Percentiles rank a stretch among this genome's conserved stretches.
These are phyloP conservation scores for Chaenocephalus aceratus DNA, from an alignment of 2,113 vertebrate genomes.

Conservation along the genomic window DNA sequence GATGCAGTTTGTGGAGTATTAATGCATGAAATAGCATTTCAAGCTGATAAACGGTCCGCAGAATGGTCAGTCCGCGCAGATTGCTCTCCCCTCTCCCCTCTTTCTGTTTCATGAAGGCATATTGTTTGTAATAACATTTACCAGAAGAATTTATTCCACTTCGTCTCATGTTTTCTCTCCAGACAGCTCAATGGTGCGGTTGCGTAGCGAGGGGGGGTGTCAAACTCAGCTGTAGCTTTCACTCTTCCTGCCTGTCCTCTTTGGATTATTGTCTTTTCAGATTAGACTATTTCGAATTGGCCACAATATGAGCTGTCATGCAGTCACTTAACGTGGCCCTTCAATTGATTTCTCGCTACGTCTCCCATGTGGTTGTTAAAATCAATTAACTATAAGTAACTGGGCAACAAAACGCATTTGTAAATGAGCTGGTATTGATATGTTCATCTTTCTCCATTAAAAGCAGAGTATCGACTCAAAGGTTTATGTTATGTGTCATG, in stretches of 20 bases:
- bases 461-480: constrained; percentile 59
- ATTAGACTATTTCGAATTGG: constrained; percentile 59
- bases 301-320: constrained; percentile 67
- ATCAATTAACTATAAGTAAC: constrained; percentile 79
- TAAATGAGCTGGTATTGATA: constrained; percentile 78
- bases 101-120: constrained; percentile 67
- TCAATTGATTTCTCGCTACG: constrained; percentile 75
- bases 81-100: constrained; percentile 72
- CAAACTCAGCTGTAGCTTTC: constrained; percentile 42
- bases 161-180: constrained; percentile 66
- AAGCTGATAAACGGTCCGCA: constrained; percentile 81
- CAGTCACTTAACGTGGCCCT: constrained; percentile 72
- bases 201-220: constrained; percentile 43
- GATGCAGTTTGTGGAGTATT: constrained; percentile 79
- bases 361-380: constrained; percentile 72
- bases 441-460: constrained; percentile 81
- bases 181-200: constrained; percentile 58
- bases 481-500: constrained; percentile 73
- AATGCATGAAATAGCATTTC: constrained; percentile 87
- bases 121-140: constrained; percentile 83
- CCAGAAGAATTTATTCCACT: constrained; percentile 75
- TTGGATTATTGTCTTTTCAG: constrained; percentile 69
- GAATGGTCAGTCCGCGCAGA: constrained; percentile 72
- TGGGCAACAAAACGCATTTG: constrained; percentile 71
- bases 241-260: constrained; percentile 45